Evolutionary conservation across 2,113 vertebrate species (phyloP).

Genomic region (Oncorhynchus gorbuscha): DNA sequence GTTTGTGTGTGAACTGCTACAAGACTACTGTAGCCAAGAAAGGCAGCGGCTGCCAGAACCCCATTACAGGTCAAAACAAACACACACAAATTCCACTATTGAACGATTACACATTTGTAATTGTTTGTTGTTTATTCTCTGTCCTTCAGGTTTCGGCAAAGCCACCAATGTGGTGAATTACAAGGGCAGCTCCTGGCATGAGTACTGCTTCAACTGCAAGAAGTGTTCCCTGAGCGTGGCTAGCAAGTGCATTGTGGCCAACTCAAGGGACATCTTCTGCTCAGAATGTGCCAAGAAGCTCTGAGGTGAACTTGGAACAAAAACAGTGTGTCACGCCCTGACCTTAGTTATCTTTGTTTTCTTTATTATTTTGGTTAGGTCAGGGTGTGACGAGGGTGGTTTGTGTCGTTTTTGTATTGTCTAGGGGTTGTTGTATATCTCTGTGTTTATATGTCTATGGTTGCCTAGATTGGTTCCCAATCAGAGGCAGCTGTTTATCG

Average conservation of each 20-base stretch:
- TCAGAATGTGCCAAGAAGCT: conserved; percentile 82
- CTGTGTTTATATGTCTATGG: too few species aligned
- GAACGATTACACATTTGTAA: not conserved
- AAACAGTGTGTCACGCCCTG: not conserved
- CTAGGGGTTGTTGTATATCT: too few species aligned
- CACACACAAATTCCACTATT: not conserved
- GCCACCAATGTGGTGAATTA: conserved; percentile 94
- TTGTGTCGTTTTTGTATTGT: too few species aligned
- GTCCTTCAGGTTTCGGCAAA: conserved; percentile 81
- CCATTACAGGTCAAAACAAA: conserved; percentile 86
- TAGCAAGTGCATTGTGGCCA: conserved; percentile 90
- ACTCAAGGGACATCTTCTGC: conserved; percentile 85
- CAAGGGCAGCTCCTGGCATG: conserved; percentile 92
- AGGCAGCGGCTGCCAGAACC: conserved; percentile 88
- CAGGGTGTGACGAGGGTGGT: too few species aligned
- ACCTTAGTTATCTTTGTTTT: too few species aligned
- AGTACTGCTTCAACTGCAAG: conserved; percentile 97
- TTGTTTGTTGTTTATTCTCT: not conserved
- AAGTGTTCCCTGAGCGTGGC: conserved; percentile 87
- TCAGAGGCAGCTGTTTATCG: too few species aligned
- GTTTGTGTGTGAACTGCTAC: conserved; percentile 96
- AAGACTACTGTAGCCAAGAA: conserved; percentile 94
- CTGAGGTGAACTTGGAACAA: conserved; percentile 50
- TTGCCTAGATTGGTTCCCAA: too few species aligned
- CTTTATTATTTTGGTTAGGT: too few species aligned